These are phyloP conservation scores for Aradophagus sp. DNA, from an alignment of 1,140 invertebrate species.

Conservation along the genomic window DNA sequence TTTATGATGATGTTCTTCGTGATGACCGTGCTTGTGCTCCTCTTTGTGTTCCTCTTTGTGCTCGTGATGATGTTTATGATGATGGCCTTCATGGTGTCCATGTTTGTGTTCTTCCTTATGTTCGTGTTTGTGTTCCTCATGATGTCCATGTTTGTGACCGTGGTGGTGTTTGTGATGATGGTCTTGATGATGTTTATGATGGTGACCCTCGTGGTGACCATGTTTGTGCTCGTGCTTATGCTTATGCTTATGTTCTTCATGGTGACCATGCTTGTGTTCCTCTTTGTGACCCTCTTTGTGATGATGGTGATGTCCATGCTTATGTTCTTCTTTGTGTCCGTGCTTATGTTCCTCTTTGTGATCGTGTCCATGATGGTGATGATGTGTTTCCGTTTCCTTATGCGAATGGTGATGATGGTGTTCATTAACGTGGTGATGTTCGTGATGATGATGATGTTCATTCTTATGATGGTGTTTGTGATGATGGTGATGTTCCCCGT, in stretches of 20 bases:
- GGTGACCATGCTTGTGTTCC: slow-evolving; percentile 54
- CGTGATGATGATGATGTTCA: slow-evolving; percentile 61
- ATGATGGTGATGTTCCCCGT: slow-evolving; percentile 58
- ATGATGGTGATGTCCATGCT: slow-evolving; percentile 60
- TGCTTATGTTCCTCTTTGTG: slow-evolving; percentile 67
- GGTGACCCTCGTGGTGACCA: slow-evolving; percentile 18
- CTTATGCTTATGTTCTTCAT: slow-evolving; percentile 66
- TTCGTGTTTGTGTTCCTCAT: neutral
- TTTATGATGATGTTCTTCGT: slow-evolving; percentile 58
- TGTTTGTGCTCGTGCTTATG: slow-evolving; percentile 66
- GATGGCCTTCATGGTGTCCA: slow-evolving; percentile 52
- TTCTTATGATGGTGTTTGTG: slow-evolving; percentile 61
- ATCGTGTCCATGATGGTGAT: slow-evolving; percentile 68
- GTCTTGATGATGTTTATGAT: slow-evolving; percentile 62
- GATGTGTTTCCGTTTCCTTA: slow-evolving; percentile 68
- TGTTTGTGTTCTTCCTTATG: slow-evolving; percentile 17
- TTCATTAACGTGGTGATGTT: slow-evolving; percentile 61
- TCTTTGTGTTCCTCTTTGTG: slow-evolving; percentile 63
- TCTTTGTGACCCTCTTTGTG: slow-evolving; percentile 56
- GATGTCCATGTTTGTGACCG: neutral
- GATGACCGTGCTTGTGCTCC: slow-evolving; percentile 64
- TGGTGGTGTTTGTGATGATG: slow-evolving; percentile 64
- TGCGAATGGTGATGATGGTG: slow-evolving; percentile 66
- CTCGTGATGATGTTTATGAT: slow-evolving; percentile 29
- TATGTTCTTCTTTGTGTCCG: slow-evolving; percentile 62